Evolutionary conservation across 2,888 invertebrate species (phyloP).

Genomic region (Muscina levida): DNA sequence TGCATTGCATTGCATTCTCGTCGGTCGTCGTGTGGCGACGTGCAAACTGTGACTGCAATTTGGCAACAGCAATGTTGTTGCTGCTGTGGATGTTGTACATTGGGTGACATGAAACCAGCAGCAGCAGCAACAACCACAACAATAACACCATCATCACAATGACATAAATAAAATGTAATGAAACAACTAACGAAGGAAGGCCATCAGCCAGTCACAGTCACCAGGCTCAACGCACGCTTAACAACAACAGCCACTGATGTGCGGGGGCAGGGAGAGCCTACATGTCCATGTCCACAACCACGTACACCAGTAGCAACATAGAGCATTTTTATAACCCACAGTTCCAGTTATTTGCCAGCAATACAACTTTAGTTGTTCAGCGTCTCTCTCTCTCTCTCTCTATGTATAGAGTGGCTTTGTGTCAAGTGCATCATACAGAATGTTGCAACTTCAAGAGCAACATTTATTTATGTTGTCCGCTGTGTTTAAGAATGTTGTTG

Average conservation of each 20-base stretch:
- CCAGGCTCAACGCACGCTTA: slow-evolving; percentile 11
- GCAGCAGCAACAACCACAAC: background rate
- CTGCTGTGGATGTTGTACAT: slow-evolving; percentile 16
- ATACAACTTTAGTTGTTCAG: too few species aligned
- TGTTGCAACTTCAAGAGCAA: slow-evolving; percentile 19
- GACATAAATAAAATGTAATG: slow-evolving; percentile 16
- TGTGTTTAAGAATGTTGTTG: slow-evolving; percentile 6
- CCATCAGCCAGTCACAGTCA: slow-evolving; percentile 22
- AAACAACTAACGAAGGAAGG: slow-evolving; percentile 38
- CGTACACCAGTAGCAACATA: too few species aligned
- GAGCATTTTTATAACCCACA: too few species aligned
- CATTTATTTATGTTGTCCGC: slow-evolving; percentile 18
- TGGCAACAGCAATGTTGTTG: slow-evolving; percentile 6
- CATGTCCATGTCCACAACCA: slow-evolving; percentile 28
- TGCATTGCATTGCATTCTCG: slow-evolving; percentile 25
- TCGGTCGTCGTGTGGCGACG: slow-evolving; percentile 37
- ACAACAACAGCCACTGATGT: slow-evolving; percentile 25
- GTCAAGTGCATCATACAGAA: slow-evolving; percentile 28
- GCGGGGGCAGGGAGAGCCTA: slow-evolving; percentile 24
- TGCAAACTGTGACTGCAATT: slow-evolving; percentile 39
- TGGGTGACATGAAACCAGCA: slow-evolving; percentile 5
- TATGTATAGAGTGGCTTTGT: too few species aligned
- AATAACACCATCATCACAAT: background rate
- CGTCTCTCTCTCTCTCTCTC: background rate
- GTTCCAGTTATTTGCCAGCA: too few species aligned